Percentiles rank a stretch among this genome's conserved stretches.
These are phyloP conservation scores for Sebastes goodei DNA, from an alignment of 2,797 vertebrate species.

Conservation along the genomic window DNA sequence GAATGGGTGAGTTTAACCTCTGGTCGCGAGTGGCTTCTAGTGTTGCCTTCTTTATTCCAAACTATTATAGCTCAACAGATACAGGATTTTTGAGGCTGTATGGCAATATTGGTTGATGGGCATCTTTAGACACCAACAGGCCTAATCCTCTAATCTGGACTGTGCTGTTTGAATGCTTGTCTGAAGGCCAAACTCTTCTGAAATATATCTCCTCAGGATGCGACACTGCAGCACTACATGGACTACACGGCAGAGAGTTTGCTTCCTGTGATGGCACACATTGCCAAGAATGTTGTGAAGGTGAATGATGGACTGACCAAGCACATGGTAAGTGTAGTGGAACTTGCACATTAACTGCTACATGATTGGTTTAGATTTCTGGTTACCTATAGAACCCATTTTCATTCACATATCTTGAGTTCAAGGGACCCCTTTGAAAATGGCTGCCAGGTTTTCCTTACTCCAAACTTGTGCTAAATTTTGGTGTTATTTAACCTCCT, in stretches of 20 bases:
- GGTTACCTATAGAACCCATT: too few species aligned
- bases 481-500: too few species aligned
- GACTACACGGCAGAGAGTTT: constrained; percentile 81
- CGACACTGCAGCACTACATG: constrained; percentile 83
- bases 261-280: constrained; percentile 84
- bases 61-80: not conserved
- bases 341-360: not conserved
- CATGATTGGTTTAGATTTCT: too few species aligned
- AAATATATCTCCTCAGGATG: constrained; percentile 72
- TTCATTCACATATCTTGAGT: too few species aligned
- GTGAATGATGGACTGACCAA: constrained; percentile 82
- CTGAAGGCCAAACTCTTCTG: not conserved
- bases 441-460: too few species aligned
- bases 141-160: not conserved
- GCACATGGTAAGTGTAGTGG: constrained; percentile 78
- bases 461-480: too few species aligned
- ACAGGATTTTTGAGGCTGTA: not conserved
- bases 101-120: not conserved
- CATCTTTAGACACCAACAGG: fast-evolving
- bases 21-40: not conserved
- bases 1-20: constrained; percentile 83
- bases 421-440: too few species aligned
- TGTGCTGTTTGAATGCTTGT: not conserved
- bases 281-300: constrained; percentile 89
- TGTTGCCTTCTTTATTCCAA: too few species aligned